A percentile compares a stretch with the other conserved stretches of the same genome.
Conservation (phyloP, 2,888 invertebrate genomes). For the Papilio demoleus region DNA sequence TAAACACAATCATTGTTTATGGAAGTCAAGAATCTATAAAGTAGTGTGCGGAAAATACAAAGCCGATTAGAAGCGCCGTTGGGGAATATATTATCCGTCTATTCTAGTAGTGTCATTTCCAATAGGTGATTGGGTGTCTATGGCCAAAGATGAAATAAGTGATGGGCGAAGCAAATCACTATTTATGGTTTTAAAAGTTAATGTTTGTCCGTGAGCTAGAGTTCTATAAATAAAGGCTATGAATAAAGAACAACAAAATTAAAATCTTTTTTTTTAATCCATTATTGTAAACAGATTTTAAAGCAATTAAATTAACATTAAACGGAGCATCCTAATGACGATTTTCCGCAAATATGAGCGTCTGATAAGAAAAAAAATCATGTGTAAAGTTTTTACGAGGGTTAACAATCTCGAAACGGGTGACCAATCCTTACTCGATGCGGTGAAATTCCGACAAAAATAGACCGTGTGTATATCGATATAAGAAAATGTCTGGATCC, state of each 20-base stretch:
- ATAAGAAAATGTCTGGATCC: conserved; percentile 38
- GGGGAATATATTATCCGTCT: neutral
- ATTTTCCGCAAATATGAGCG: conserved; percentile 39
- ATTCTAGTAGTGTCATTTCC: conserved; percentile 26
- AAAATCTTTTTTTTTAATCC: no score
- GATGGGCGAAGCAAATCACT: conserved; percentile 44
- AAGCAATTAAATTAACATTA: conserved; percentile 29
- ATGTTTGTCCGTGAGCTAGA: neutral
- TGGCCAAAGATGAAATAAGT: conserved; percentile 1
- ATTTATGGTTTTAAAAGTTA: conserved; percentile 47
- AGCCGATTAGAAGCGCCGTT: conserved; percentile 19
- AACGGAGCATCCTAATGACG: conserved; percentile 26
- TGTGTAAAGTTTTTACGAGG: conserved; percentile 41
- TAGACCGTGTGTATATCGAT: conserved; percentile 40
- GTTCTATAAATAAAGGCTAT: neutral
- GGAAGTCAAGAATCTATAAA: neutral
- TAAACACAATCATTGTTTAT: conserved; percentile 5
- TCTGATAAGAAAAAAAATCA: conserved; percentile 33
- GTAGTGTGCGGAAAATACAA: conserved; percentile 2
- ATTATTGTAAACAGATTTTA: conserved; percentile 2
- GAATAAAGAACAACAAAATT: neutral
- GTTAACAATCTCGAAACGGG: conserved; percentile 39
- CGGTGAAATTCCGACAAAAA: conserved; percentile 40
- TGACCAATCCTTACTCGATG: conserved; percentile 35
- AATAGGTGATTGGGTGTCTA: conserved; percentile 4